Evolutionary conservation across 2,113 vertebrate species (phyloP).

Genomic region (Platysternon megacephalum): DNA sequence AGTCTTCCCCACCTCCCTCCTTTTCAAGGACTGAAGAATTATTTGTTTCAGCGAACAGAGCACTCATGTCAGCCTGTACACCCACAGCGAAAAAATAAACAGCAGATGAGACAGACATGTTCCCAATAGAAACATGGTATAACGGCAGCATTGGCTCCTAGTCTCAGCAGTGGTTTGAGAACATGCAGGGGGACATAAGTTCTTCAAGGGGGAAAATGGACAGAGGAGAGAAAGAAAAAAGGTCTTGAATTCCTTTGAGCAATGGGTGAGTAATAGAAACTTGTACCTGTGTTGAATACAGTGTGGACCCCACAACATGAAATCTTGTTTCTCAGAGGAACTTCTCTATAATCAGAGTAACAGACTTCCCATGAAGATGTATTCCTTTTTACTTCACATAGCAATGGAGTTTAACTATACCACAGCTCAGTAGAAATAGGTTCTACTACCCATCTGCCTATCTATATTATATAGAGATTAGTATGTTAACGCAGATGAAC

Average conservation of each 20-base stretch:
- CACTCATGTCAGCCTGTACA: not conserved
- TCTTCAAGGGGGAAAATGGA: not conserved
- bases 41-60: not conserved
- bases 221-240: rapidly evolving
- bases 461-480: not conserved
- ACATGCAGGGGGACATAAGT: rapidly evolving
- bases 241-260: rapidly evolving
- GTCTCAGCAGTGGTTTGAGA: not conserved
- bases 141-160: not conserved
- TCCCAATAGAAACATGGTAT: not conserved
- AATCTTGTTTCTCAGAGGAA: not conserved
- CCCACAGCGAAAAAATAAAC: not conserved
- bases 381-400: not conserved
- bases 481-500: not conserved
- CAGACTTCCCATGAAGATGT: not conserved
- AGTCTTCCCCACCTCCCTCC: rapidly evolving
- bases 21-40: not conserved
- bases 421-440: not conserved
- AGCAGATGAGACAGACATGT: not conserved
- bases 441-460: not conserved
- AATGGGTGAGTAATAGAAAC: rapidly evolving
- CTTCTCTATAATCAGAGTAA: not conserved
- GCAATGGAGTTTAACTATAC: rapidly evolving
- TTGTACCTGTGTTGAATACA: not conserved
- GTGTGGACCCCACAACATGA: rapidly evolving